phyloP scores from a whole-genome alignment of 2,888 invertebrate species.

The Megaustenia siamemsis region DNA sequence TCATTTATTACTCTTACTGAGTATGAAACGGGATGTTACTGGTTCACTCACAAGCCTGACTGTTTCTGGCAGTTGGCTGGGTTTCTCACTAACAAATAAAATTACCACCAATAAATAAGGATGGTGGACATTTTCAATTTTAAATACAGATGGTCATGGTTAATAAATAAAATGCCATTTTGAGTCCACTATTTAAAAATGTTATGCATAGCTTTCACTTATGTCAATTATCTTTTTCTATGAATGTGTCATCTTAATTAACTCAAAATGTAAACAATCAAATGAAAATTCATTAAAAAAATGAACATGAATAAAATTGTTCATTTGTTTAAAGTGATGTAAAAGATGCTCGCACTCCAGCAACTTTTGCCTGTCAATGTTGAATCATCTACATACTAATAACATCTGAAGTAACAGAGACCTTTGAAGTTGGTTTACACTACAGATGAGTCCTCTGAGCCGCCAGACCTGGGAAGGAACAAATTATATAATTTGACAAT shows the following conservation, averaged over 20 bases:
- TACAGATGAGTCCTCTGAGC: slow-evolving; percentile 21
- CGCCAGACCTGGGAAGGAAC: slow-evolving; percentile 13
- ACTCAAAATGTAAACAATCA: neutral
- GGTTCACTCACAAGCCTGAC: neutral
- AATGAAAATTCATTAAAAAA: neutral
- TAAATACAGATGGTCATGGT: neutral
- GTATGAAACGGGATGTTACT: no score
- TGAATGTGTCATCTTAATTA: neutral
- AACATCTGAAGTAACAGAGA: neutral
- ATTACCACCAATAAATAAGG: neutral
- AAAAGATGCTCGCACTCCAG: neutral
- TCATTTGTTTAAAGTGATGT: neutral
- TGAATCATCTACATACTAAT: neutral
- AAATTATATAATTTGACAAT: neutral
- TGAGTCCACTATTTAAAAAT: no score
- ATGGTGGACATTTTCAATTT: neutral
- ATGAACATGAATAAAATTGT: neutral
- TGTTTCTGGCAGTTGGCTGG: neutral
- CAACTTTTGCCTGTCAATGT: neutral
- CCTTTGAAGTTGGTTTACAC: neutral
- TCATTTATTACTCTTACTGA: no score
- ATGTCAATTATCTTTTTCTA: no score
- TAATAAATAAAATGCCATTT: no score
- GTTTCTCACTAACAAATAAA: neutral
- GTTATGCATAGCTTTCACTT: no score